Conservation (phyloP, 2,113 vertebrate species). For the Sporophila hypoxantha region DNA sequence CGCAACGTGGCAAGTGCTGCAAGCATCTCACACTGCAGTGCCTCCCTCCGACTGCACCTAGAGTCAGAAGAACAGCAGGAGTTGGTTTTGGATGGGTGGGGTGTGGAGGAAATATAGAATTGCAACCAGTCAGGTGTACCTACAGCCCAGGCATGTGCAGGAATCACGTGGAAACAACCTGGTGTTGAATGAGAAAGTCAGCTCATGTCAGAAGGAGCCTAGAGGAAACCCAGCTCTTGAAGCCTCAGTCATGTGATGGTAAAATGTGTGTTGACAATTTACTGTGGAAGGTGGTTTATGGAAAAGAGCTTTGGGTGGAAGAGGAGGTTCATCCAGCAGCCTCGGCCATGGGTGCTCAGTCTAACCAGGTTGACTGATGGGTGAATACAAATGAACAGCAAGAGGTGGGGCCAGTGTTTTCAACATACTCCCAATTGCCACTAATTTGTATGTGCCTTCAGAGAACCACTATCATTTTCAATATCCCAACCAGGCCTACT, state of each 20-base stretch:
- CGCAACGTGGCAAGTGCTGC: rapidly evolving
- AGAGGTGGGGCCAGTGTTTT: background rate
- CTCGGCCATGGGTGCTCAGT: background rate
- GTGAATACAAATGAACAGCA: background rate
- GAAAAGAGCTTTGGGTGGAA: background rate
- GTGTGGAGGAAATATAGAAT: background rate
- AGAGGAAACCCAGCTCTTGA: background rate
- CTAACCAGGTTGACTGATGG: background rate
- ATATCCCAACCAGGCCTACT: background rate
- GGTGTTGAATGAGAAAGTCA: background rate
- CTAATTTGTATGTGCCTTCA: background rate
- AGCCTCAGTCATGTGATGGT: background rate
- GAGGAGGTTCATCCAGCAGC: background rate
- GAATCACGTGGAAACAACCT: background rate
- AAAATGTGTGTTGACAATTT: background rate
- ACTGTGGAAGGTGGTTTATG: background rate
- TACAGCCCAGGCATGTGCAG: background rate
- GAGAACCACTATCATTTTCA: background rate
- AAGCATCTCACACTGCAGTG: background rate
- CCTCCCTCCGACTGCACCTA: background rate
- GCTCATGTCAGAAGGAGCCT: background rate
- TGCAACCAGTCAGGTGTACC: background rate
- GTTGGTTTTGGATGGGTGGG: background rate
- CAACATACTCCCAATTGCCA: background rate
- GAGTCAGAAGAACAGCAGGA: background rate